A percentile compares a stretch with the other conserved stretches of the same genome.
Conservation (phyloP, 2,888 invertebrate genomes). For the Lasioglossum morio region DNA sequence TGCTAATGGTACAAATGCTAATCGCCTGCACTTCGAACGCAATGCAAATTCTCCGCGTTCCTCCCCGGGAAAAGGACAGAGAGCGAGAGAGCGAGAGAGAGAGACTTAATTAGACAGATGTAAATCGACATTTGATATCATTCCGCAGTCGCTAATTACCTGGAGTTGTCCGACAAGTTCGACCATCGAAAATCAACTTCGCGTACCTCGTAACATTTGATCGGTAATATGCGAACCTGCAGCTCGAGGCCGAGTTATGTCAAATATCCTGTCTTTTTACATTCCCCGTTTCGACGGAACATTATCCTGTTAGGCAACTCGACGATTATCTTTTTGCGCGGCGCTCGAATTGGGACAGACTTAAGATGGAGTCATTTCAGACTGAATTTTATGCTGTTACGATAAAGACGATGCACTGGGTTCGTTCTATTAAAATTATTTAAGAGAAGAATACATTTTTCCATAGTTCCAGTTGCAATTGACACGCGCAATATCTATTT, state of each 20-base stretch:
- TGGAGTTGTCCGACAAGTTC: slow-evolving; percentile 36
- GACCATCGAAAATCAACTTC: slow-evolving; percentile 24
- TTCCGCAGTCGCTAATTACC: slow-evolving; percentile 51
- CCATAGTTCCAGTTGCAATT: too few species aligned
- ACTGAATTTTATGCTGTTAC: too few species aligned
- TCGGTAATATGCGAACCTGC: neutral
- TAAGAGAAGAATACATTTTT: too few species aligned
- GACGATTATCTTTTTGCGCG: neutral
- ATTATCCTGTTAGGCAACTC: neutral
- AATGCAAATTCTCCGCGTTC: slow-evolving; percentile 12
- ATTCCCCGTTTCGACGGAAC: neutral
- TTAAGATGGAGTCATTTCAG: neutral
- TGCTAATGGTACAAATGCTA: slow-evolving; percentile 42
- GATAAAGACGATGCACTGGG: too few species aligned
- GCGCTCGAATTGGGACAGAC: neutral
- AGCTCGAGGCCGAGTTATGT: neutral
- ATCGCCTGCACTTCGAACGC: slow-evolving; percentile 22
- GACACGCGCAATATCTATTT: too few species aligned
- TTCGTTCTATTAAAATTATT: too few species aligned
- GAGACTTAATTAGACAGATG: slow-evolving; percentile 62
- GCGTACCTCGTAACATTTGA: neutral
- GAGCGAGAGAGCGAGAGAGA: neutral
- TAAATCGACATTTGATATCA: slow-evolving; percentile 63
- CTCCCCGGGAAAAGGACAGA: neutral
- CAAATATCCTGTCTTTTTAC: neutral